Evolutionary conservation across 1,140 invertebrate species (phyloP).

Genomic region (Aphelenchoides fujianensis): DNA sequence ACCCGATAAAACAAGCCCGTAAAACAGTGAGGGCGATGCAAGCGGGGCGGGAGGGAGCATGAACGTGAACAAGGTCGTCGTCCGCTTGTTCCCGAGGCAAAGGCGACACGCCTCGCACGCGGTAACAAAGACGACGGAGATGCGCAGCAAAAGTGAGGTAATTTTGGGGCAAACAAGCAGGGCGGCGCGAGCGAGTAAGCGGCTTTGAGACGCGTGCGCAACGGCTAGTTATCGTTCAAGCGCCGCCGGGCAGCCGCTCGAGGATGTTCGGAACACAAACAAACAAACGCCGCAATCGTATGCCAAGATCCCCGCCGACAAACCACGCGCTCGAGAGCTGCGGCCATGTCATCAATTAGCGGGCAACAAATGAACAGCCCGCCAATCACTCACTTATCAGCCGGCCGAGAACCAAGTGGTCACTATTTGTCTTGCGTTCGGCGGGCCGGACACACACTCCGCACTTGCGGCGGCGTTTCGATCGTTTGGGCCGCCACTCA

Average conservation of each 20-base stretch:
- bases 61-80: neutral
- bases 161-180: neutral
- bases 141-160: slow-evolving; percentile 4
- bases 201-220: too few species aligned
- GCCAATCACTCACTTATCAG: neutral
- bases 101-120: neutral
- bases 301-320: too few species aligned
- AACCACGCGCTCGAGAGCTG: too few species aligned
- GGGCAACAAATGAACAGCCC: neutral
- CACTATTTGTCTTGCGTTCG: neutral
- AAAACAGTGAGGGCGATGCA: neutral
- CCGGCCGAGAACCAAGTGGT: too few species aligned
- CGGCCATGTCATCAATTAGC: neutral
- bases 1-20: too few species aligned
- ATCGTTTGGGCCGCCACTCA: neutral
- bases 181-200: neutral
- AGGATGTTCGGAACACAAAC: too few species aligned
- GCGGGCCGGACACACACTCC: neutral
- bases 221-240: too few species aligned
- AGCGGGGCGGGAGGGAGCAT: neutral
- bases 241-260: too few species aligned
- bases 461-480: neutral
- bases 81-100: neutral
- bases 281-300: too few species aligned
- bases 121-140: neutral